Evolutionary conservation across 2,888 invertebrate genomes (phyloP).

Genomic region (Mythimna vitellina): DNA sequence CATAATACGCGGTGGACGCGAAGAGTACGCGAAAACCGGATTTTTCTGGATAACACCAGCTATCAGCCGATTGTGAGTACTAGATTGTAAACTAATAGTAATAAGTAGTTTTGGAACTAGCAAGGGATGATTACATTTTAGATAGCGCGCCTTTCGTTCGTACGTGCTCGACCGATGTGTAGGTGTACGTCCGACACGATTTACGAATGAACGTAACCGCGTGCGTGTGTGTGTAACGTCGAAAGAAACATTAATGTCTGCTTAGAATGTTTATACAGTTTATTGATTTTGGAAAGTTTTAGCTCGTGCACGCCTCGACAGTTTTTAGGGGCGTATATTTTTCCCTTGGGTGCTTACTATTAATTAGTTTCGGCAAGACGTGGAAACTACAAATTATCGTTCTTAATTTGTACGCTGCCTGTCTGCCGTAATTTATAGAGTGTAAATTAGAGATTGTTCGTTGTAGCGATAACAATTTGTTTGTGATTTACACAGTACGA

Average conservation of each 20-base stretch:
- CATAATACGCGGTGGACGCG: conserved; percentile 60
- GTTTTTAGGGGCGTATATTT: conserved; percentile 60
- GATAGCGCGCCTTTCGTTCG: conserved; percentile 52
- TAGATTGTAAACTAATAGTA: conserved; percentile 51
- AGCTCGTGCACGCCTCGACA: conserved; percentile 60
- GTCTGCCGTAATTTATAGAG: conserved; percentile 27
- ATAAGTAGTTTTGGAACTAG: conserved; percentile 37
- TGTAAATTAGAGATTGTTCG: conserved; percentile 26
- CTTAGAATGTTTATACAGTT: conserved; percentile 75
- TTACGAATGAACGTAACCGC: conserved; percentile 58
- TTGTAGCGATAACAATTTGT: conserved; percentile 7
- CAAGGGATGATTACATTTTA: conserved; percentile 46
- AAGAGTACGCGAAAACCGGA: conserved; percentile 70
- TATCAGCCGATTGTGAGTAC: conserved; percentile 79
- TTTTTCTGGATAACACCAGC: conserved; percentile 75
- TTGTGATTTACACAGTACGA: conserved; percentile 6
- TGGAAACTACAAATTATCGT: conserved; percentile 47
- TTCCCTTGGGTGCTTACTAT: conserved; percentile 47
- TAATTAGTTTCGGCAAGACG: conserved; percentile 57
- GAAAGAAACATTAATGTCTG: conserved; percentile 74
- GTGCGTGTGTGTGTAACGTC: conserved; percentile 56
- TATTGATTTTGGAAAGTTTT: conserved; percentile 81
- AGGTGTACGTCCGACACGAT: conserved; percentile 52
- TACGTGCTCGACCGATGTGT: conserved; percentile 51
- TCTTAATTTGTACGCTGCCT: conserved; percentile 27